Evolutionary conservation across 2,888 invertebrate species (phyloP).

Genomic region (Noctua pronuba): DNA sequence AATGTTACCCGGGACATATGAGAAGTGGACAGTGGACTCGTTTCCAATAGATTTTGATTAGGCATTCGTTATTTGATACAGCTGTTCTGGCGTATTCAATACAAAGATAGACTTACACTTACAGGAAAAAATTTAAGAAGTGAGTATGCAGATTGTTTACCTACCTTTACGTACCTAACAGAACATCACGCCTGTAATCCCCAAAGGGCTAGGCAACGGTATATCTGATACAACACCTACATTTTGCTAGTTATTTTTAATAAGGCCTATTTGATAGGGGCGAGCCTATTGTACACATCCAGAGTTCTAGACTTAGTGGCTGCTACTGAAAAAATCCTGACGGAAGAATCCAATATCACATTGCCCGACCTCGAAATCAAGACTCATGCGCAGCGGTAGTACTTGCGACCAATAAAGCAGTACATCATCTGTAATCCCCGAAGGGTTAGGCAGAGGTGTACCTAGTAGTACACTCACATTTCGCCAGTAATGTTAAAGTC

Average conservation of each 20-base stretch:
- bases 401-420: too few relatives aligned
- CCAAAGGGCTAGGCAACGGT: neutral
- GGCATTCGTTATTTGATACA: constrained; percentile 61
- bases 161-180: neutral
- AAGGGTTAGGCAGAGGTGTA: neutral
- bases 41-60: constrained; percentile 61
- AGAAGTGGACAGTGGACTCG: constrained; percentile 53
- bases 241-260: neutral
- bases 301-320: too few relatives aligned
- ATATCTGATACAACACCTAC: neutral
- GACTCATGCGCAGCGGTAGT: neutral
- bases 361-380: neutral
- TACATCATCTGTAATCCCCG: neutral
- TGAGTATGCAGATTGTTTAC: neutral
- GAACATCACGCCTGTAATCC: neutral
- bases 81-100: constrained; percentile 8
- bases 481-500: too few relatives aligned
- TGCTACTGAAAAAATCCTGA: neutral
- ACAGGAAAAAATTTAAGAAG: neutral
- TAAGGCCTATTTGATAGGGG: neutral
- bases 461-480: neutral
- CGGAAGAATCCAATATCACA: neutral
- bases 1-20: constrained; percentile 54
- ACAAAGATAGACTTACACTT: constrained; percentile 21
- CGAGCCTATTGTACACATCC: neutral